Base-by-base conservation (phyloP, 2,113 vertebrate genomes). In the Orycteropus afer region DNA sequence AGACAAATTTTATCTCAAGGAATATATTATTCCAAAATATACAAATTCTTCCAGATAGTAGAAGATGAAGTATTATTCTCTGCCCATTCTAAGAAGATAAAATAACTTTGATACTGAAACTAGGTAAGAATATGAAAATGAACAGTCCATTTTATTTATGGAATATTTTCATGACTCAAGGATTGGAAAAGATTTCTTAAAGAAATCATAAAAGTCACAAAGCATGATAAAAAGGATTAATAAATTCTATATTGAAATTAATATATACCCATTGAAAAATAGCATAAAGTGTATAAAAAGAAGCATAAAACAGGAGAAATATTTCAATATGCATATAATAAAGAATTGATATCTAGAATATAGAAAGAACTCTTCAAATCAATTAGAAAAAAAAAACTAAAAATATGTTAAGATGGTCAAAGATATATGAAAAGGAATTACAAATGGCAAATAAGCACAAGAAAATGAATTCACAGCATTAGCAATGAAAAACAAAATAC, bases 161-260 rank as follows among this genome's bases (percentile, higher is more conserved):
- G 6, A 76, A 47, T 55, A 40, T 59, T 34, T 78, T 91, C 55
- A 82, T 78, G 55, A 53, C 15, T 15, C 61, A 89, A 76, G 11
- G 5, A 14, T 51, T 69, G n/a, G 55, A 59, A 86, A 93, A 32
- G 67, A 79, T 37, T 57, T 86, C 69, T 86, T 69, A 84, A 71
- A 45, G 22, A 94, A 92, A 84, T 84, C n/a, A 88, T 3, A 79
- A 65, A 95, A 96, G 34, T 71, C 22, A 80, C 78, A 77, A 49
- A 89, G 67, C 9, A 49, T 73, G 81, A 86, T 71, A 67, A 27
- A 32, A 86, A 92, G 5, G 29, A 89, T 1, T 45, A 22, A 74
- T 40, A 34, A 94, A 69, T 82, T 53, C 3, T 51, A 42, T 13
- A 78, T 53, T 77, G 74, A 57, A n/a, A n/a, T n/a, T n/a, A n/a